Evolutionary conservation across 2,888 invertebrate genomes (phyloP).

Genomic region (Creontiades dilutus): DNA sequence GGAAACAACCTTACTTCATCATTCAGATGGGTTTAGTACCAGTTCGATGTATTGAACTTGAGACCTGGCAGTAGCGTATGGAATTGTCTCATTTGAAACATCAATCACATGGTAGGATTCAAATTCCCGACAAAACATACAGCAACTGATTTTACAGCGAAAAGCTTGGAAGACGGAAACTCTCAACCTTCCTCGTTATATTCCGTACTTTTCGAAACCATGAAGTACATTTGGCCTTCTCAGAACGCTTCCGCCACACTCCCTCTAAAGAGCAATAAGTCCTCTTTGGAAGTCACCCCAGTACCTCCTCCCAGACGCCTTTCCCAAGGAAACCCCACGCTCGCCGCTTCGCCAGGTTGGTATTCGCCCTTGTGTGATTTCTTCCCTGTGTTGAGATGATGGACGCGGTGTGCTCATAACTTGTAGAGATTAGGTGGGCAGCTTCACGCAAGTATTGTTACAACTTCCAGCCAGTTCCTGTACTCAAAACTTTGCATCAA

Average conservation of each 20-base stretch:
- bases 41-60: too few species aligned
- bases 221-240: slow-evolving; percentile 67
- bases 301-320: slow-evolving; percentile 44
- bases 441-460: too few species aligned
- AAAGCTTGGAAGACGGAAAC: slow-evolving; percentile 41
- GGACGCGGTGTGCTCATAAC: neutral
- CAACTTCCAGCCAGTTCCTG: too few species aligned
- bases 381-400: neutral
- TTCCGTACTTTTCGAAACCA: slow-evolving; percentile 65
- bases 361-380: neutral
- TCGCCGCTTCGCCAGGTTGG: neutral
- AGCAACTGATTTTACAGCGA: slow-evolving; percentile 53
- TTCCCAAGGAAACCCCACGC: slow-evolving; percentile 36
- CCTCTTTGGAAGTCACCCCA: slow-evolving; percentile 46
- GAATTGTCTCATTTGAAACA: too few species aligned
- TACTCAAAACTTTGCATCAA: too few species aligned
- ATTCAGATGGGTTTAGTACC: too few species aligned
- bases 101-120: too few species aligned
- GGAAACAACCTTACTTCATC: too few species aligned
- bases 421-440: neutral
- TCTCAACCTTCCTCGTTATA: slow-evolving; percentile 66
- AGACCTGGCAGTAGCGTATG: too few species aligned
- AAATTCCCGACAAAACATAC: neutral
- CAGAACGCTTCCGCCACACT: slow-evolving; percentile 48
- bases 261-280: slow-evolving; percentile 48